phyloP scores from a whole-genome alignment of 2,888 invertebrate species.

The Ischnura elegans region DNA sequence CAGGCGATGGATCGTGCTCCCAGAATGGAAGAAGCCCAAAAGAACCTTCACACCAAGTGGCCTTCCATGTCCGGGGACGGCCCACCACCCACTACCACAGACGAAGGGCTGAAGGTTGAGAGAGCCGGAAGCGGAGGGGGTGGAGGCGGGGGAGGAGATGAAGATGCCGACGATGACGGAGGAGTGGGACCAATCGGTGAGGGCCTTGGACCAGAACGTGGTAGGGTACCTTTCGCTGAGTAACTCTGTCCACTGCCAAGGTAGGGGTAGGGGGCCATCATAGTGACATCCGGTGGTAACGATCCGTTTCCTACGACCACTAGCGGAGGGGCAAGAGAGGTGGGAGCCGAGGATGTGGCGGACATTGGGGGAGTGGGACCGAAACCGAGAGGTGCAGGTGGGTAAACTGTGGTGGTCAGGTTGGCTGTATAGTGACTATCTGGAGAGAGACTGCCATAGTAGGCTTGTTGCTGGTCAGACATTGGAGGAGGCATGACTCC shows the following conservation, averaged over 20 bases:
- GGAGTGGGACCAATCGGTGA: slow-evolving; percentile 57
- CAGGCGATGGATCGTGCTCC: neutral
- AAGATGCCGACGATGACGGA: slow-evolving; percentile 51
- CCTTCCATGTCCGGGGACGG: slow-evolving; percentile 53
- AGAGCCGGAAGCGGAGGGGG: slow-evolving; percentile 55
- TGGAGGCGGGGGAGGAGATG: slow-evolving; percentile 50
- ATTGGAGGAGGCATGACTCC: slow-evolving; percentile 63
- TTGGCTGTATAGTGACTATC: slow-evolving; percentile 57
- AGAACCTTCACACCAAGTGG: slow-evolving; percentile 55
- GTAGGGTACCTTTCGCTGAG: slow-evolving; percentile 50
- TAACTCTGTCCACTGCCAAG: slow-evolving; percentile 43
- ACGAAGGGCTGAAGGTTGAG: slow-evolving; percentile 54
- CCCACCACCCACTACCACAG: slow-evolving; percentile 41
- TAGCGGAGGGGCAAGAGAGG: slow-evolving; percentile 45
- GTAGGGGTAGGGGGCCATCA: slow-evolving; percentile 61
- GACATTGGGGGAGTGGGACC: slow-evolving; percentile 63
- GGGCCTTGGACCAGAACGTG: slow-evolving; percentile 55
- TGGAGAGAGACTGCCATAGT: slow-evolving; percentile 52
- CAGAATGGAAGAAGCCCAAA: neutral
- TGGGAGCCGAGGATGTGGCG: slow-evolving; percentile 51
- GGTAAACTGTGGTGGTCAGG: slow-evolving; percentile 49
- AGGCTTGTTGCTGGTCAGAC: slow-evolving; percentile 60
- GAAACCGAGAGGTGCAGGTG: slow-evolving; percentile 56
- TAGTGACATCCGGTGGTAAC: slow-evolving; percentile 55
- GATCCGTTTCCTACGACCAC: slow-evolving; percentile 61